phyloP scores from a whole-genome alignment of 2,888 invertebrate species.

The Luffia ferchaultella region DNA sequence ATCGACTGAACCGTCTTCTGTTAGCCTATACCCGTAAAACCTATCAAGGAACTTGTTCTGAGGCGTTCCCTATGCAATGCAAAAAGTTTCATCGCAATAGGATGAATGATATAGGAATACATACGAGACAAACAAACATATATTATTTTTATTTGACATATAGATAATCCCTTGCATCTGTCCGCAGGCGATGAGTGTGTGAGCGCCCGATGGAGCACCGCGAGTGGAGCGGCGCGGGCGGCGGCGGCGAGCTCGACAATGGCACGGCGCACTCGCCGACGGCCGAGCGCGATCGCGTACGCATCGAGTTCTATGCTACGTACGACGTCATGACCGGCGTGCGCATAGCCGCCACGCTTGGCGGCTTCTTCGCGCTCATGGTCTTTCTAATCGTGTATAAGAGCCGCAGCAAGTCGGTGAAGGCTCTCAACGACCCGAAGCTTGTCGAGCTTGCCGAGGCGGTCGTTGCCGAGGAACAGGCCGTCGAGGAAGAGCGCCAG shows the following conservation, averaged over 20 bases:
- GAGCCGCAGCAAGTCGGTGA: constrained; percentile 81
- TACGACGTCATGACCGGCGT: constrained; percentile 96
- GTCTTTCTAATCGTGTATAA: constrained; percentile 91
- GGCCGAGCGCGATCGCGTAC: constrained; percentile 73
- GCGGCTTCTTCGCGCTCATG: constrained; percentile 91
- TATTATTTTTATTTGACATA: too few relatives aligned
- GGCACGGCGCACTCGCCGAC: constrained; percentile 38
- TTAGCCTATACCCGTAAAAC: not conserved
- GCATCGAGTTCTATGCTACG: constrained; percentile 85
- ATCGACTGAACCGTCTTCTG: too few relatives aligned
- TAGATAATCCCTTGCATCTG: too few relatives aligned
- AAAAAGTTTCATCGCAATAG: too few relatives aligned
- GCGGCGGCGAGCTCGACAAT: constrained; percentile 35
- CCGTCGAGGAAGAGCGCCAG: constrained; percentile 76
- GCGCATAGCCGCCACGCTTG: constrained; percentile 89
- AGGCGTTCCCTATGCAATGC: too few relatives aligned
- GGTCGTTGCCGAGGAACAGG: constrained; percentile 73
- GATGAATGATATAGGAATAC: too few relatives aligned
- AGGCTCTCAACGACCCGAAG: constrained; percentile 80
- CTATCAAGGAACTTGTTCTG: not conserved
- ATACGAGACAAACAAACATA: too few relatives aligned
- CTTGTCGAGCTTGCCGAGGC: constrained; percentile 82
- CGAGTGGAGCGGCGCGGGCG: constrained; percentile 41
- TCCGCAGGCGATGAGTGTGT: constrained; percentile 56
- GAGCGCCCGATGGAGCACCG: constrained; percentile 53